Percentiles rank a stretch among this genome's conserved stretches.
Evolutionary conservation across 2,888 invertebrate species (phyloP).

Genomic region (Allygus modestus): DNA sequence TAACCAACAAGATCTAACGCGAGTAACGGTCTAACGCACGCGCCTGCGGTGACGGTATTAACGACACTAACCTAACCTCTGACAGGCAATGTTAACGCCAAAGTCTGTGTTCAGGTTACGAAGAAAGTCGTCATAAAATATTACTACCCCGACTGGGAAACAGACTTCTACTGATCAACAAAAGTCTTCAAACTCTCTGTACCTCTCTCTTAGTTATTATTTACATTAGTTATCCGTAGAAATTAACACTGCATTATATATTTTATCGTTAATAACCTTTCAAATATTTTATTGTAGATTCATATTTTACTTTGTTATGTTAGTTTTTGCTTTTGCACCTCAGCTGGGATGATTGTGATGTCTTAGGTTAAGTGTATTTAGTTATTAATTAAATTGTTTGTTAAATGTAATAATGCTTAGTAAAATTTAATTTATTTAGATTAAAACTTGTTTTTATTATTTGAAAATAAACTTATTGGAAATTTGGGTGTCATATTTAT

Average conservation of each 20-base stretch:
- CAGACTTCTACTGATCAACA: conserved; percentile 69
- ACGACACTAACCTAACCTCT: conserved; percentile 12
- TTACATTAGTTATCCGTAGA: background rate
- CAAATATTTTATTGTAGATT: background rate
- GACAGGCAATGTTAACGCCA: background rate
- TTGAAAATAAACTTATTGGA: background rate
- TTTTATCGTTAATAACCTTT: background rate
- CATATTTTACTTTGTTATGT: background rate
- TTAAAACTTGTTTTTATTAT: background rate
- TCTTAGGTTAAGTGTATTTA: conserved; percentile 2
- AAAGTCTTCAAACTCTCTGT: conserved; percentile 14
- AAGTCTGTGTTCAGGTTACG: conserved; percentile 46
- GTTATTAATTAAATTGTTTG: background rate
- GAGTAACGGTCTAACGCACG: background rate
- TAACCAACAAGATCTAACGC: background rate
- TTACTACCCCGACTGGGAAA: conserved; percentile 71
- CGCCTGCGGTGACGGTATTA: conserved; percentile 37
- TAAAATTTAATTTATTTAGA: conserved; percentile 19
- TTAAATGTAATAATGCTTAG: background rate
- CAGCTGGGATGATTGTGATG: background rate
- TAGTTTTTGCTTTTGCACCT: conserved; percentile 10
- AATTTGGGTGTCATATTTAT: conserved; percentile 5
- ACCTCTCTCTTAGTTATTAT: conserved; percentile 1
- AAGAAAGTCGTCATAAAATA: conserved; percentile 67
- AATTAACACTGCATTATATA: background rate